Evolutionary conservation across 2,113 vertebrate genomes (phyloP).

Genomic region (Catharus minimus): DNA sequence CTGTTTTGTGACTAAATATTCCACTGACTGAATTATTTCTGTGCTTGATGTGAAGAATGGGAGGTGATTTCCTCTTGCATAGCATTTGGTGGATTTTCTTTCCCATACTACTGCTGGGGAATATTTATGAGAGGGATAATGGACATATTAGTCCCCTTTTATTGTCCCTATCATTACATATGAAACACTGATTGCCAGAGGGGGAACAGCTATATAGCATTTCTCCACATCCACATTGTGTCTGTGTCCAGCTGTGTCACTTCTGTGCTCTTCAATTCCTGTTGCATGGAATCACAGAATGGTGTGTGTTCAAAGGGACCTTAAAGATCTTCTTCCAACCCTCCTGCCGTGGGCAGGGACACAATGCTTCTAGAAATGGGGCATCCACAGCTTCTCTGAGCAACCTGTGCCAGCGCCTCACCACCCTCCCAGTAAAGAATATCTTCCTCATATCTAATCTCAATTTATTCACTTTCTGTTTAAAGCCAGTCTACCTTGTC

Average conservation of each 20-base stretch:
- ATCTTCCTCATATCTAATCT: neutral
- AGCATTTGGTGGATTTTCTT: neutral
- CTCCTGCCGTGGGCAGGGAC: neutral
- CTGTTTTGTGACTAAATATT: neutral
- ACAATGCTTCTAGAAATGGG: neutral
- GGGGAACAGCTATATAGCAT: neutral
- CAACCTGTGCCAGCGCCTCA: neutral
- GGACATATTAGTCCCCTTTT: neutral
- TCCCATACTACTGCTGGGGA: neutral
- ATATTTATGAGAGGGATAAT: neutral
- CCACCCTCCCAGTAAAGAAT: neutral
- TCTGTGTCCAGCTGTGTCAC: neutral
- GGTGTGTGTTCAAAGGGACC: neutral
- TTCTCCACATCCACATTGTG: neutral
- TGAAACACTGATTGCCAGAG: neutral
- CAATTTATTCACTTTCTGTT: neutral
- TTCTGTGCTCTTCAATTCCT: neutral
- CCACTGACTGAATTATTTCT: neutral
- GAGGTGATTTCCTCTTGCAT: neutral
- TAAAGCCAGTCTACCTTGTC: neutral
- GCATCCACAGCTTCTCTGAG: neutral
- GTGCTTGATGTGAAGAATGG: neutral
- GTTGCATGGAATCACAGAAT: neutral
- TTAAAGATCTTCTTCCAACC: neutral
- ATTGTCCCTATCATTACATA: fast-evolving